Evolutionary conservation across 2,113 vertebrate genomes (phyloP).

Genomic region (Engraulis encrasicolus): DNA sequence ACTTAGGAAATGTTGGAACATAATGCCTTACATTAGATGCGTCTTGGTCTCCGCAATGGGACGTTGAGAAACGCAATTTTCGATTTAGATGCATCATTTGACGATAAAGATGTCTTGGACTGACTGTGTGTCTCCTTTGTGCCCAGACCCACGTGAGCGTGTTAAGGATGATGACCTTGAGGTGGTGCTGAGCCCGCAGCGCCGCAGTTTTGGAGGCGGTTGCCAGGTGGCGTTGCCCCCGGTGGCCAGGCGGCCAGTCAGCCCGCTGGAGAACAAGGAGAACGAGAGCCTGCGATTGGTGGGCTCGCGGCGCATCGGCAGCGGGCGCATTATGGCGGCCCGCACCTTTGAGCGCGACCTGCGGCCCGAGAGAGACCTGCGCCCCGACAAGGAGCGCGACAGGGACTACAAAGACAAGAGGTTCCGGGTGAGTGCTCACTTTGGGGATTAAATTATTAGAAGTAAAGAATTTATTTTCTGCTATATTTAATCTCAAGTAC

Average conservation of each 20-base stretch:
- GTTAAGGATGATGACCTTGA: conserved; percentile 97
- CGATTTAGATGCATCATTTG: too few relatives aligned
- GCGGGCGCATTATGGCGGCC: conserved; percentile 90
- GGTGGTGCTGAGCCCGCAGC: conserved; percentile 92
- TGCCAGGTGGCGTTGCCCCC: conserved; percentile 82
- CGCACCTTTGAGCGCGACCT: conserved; percentile 90
- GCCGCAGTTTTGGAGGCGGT: conserved; percentile 95
- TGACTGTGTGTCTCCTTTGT: not conserved
- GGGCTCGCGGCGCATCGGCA: conserved; percentile 89
- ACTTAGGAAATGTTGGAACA: too few relatives aligned
- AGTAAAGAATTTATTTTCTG: too few relatives aligned
- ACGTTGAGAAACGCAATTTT: too few relatives aligned
- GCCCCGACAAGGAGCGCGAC: conserved; percentile 76
- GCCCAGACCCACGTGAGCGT: conserved; percentile 90
- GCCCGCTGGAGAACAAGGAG: conserved; percentile 93
- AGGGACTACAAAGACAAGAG: conserved; percentile 95
- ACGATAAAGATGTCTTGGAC: too few relatives aligned
- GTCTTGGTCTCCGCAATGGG: too few relatives aligned
- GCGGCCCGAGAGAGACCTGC: conserved; percentile 84
- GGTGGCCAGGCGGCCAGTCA: conserved; percentile 82
- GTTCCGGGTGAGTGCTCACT: conserved; percentile 81
- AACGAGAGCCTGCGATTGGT: conserved; percentile 85
- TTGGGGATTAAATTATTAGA: too few relatives aligned
- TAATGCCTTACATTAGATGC: too few relatives aligned
- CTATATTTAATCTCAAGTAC: too few relatives aligned